Conservation (phyloP, 1,140 invertebrate species). For the Pantala flavescens region DNA sequence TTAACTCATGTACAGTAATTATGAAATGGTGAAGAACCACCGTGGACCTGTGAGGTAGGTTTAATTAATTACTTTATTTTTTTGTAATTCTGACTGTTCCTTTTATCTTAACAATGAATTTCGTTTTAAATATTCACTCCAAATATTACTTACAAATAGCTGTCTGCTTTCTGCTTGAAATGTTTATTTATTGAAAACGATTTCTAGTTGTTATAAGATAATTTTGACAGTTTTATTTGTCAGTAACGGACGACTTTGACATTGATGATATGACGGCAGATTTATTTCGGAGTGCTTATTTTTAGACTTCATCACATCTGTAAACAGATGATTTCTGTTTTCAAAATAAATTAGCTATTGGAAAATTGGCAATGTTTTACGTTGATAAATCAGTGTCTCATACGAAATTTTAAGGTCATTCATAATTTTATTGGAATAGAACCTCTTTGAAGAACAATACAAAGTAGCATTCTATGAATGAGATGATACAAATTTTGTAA, state of each 20-base stretch:
- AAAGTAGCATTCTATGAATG: too few species aligned
- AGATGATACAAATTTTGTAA: too few species aligned
- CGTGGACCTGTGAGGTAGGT: neutral
- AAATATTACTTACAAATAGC: neutral
- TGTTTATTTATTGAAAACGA: too few species aligned
- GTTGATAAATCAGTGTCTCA: too few species aligned
- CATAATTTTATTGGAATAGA: too few species aligned
- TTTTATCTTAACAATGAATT: neutral
- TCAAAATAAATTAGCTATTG: neutral
- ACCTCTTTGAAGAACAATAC: too few species aligned
- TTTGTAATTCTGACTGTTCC: neutral
- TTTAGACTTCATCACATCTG: neutral
- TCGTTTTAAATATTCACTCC: neutral
- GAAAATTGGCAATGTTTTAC: too few species aligned
- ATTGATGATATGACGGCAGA: neutral
- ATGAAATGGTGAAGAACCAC: constrained; percentile 5
- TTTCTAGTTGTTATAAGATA: too few species aligned
- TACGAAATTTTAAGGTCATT: too few species aligned
- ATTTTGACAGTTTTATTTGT: too few species aligned
- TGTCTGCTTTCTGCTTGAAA: neutral
- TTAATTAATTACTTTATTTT: neutral
- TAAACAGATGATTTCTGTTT: constrained; percentile 9
- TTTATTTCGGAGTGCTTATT: neutral
- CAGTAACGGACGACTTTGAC: neutral
- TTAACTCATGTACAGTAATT: constrained; percentile 8